phyloP scores from a whole-genome alignment of 2,797 vertebrate species.

The Loris lydekkerianus region DNA sequence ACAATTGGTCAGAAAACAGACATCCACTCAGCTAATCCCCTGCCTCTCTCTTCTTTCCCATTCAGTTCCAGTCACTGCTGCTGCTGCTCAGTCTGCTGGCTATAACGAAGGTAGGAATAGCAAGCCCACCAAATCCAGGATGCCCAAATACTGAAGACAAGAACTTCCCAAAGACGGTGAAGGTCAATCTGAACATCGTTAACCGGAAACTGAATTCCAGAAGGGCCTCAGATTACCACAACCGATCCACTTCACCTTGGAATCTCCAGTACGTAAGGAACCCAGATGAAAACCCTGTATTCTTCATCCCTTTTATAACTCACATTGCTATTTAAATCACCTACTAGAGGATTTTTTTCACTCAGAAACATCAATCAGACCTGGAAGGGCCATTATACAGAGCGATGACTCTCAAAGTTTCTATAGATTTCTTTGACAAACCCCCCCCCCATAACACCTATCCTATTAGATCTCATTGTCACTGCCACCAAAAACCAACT shows the following conservation, averaged over 20 bases:
- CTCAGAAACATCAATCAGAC: not conserved
- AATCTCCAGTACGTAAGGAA: constrained; percentile 85
- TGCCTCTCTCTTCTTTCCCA: not conserved
- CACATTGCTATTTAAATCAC: not conserved
- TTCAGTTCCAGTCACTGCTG: constrained; percentile 75
- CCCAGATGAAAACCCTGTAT: not conserved
- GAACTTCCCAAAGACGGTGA: constrained; percentile 83
- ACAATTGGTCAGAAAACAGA: not conserved
- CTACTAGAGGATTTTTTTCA: not conserved
- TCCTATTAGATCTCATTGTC: not conserved
- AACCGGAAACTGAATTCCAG: constrained; percentile 1
- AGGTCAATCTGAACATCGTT: constrained; percentile 84
- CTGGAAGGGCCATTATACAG: not conserved
- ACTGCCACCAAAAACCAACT: not conserved
- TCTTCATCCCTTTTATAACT: not conserved
- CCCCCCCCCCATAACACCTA: not conserved
- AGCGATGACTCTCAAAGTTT: not conserved
- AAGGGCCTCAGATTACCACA: constrained; percentile 69
- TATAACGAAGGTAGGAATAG: constrained; percentile 60
- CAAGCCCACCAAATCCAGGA: constrained; percentile 51
- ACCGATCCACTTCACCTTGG: constrained; percentile 88
- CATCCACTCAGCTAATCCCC: not conserved
- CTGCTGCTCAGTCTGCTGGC: constrained; percentile 64
- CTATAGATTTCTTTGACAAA: not conserved
- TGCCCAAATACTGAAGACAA: constrained; percentile 74